phyloP scores from a whole-genome alignment of 1,140 invertebrate species.

The Diabrotica undecimpunctata region DNA sequence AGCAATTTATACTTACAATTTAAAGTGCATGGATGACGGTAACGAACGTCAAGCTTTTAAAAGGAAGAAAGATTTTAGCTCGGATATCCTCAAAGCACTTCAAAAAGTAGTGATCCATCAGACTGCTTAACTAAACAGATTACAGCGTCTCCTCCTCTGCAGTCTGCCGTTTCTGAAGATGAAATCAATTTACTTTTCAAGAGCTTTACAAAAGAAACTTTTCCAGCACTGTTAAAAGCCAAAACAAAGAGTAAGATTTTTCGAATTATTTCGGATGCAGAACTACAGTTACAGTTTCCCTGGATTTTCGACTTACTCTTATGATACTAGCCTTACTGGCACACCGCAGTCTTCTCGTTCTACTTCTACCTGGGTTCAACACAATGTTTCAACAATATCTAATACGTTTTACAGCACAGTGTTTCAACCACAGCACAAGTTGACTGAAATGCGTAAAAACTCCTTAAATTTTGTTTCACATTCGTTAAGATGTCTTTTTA shows the following conservation, averaged over 20 bases:
- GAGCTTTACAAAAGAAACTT: background rate
- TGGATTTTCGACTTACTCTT: background rate
- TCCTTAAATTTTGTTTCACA: constrained; percentile 1
- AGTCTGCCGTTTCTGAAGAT: background rate
- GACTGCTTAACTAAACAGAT: background rate
- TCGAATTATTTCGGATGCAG: background rate
- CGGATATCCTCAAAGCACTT: background rate
- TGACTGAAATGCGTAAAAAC: constrained; percentile 1
- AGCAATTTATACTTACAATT: background rate
- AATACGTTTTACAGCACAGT: background rate
- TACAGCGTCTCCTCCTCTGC: background rate
- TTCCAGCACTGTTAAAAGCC: background rate
- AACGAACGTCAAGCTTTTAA: background rate
- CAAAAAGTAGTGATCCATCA: background rate
- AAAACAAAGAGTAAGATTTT: background rate
- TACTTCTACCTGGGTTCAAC: background rate
- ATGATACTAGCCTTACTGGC: background rate
- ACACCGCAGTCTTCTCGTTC: background rate
- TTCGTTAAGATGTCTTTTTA: background rate
- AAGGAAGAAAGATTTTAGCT: background rate
- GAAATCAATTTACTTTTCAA: background rate
- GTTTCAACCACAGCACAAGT: background rate
- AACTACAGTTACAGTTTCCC: background rate
- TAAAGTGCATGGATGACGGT: too few relatives aligned
- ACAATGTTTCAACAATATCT: background rate